Conservation (phyloP, 2,797 vertebrate species). For the Apogon hyalosoma region DNA sequence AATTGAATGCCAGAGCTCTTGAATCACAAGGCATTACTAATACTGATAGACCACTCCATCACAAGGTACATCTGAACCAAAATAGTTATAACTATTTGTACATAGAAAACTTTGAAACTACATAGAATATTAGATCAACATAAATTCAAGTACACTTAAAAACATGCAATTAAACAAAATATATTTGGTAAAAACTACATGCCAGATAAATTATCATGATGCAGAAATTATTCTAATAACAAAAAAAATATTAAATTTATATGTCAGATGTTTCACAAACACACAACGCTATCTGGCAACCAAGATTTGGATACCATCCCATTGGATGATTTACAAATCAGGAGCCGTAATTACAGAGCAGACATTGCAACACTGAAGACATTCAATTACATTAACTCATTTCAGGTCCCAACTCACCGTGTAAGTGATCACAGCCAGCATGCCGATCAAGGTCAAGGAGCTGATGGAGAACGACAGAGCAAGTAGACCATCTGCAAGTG, state of each 20-base stretch:
- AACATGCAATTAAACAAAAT: neutral
- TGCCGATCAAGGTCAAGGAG: constrained; percentile 96
- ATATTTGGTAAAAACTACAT: neutral
- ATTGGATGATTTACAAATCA: constrained; percentile 31
- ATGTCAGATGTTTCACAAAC: neutral
- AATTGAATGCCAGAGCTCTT: constrained; percentile 60
- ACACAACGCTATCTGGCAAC: constrained; percentile 27
- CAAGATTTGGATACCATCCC: constrained; percentile 34
- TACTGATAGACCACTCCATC: constrained; percentile 57
- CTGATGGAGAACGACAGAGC: constrained; percentile 98
- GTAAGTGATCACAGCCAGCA: constrained; percentile 98
- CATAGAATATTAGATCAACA: constrained; percentile 3
- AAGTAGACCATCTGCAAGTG: constrained; percentile 91
- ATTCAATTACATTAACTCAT: constrained; percentile 52
- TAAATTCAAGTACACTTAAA: constrained; percentile 3
- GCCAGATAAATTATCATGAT: constrained; percentile 1
- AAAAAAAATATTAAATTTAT: constrained; percentile 9
- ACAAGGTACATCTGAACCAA: constrained; percentile 35
- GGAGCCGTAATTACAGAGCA: constrained; percentile 39
- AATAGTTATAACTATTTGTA: constrained; percentile 17
- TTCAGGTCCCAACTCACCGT: constrained; percentile 90
- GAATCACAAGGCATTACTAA: constrained; percentile 68
- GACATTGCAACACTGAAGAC: constrained; percentile 46
- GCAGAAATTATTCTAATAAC: neutral
- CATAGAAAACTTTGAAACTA: constrained; percentile 2